These are phyloP conservation scores for Plotosus lineatus DNA, from an alignment of 2,113 vertebrate genomes.

Conservation along the genomic window DNA sequence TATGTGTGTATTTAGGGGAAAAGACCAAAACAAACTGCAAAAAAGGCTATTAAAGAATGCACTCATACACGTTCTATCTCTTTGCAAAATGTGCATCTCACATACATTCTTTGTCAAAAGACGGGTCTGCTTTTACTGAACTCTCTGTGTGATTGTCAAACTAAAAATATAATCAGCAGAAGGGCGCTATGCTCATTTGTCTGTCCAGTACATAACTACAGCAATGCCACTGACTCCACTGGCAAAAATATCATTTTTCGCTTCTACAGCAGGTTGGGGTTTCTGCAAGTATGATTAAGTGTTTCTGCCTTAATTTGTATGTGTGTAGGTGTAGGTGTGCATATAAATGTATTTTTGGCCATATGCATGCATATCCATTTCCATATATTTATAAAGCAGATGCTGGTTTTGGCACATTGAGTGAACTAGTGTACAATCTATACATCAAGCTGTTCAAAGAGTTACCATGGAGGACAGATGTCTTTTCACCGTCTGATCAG, in stretches of 20 bases:
- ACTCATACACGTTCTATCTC: background rate
- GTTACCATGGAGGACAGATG: background rate
- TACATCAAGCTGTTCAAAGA: background rate
- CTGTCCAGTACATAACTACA: background rate
- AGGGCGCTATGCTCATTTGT: background rate
- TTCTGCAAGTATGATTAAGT: background rate
- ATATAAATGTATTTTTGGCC: constrained; percentile 1
- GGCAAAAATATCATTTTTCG: background rate
- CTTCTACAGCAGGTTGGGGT: background rate
- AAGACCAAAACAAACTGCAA: too few species aligned
- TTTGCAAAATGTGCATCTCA: background rate
- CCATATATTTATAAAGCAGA: constrained; percentile 6
- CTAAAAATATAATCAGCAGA: too few species aligned
- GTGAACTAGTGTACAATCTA: background rate
- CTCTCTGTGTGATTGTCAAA: background rate
- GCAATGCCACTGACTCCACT: background rate
- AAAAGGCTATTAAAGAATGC: too few species aligned
- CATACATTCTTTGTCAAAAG: too few species aligned
- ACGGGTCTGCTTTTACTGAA: background rate
- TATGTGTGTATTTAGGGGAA: too few species aligned
- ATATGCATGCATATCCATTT: constrained; percentile 1
- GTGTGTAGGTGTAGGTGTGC: background rate
- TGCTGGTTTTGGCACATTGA: constrained; percentile 1
- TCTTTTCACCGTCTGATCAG: background rate
- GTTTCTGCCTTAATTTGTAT: background rate